These are phyloP conservation scores for Manis crassicaudata DNA, from an alignment of 2,797 vertebrate species.

Conservation along the genomic window DNA sequence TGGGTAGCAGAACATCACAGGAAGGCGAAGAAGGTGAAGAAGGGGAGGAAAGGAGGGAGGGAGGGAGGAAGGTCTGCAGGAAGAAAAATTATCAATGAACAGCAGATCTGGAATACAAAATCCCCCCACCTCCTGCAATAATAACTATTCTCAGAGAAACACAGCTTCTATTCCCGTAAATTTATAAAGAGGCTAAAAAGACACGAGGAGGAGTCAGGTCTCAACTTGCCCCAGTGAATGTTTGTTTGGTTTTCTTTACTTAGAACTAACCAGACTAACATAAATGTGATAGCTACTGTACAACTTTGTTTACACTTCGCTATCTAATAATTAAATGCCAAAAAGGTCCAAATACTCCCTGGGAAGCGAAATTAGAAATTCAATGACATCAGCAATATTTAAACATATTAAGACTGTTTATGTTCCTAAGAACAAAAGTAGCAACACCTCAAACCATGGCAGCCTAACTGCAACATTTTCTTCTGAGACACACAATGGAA, in stretches of 20 bases:
- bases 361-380: not conserved
- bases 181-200: not conserved
- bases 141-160: not conserved
- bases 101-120: not conserved
- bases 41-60: not conserved
- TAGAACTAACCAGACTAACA: slow-evolving; percentile 29
- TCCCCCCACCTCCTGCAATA: not conserved
- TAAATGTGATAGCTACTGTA: not conserved
- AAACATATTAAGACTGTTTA: not conserved
- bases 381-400: not conserved
- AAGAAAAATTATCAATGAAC: not conserved
- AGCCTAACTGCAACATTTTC: not conserved
- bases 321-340: not conserved
- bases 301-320: not conserved
- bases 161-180: not conserved
- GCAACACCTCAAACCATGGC: not conserved
- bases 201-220: not conserved
- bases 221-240: not conserved
- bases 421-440: not conserved
- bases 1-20: not conserved
- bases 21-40: too few species aligned
- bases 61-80: not conserved
- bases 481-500: not conserved
- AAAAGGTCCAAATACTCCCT: not conserved
- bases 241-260: not conserved